Evolutionary conservation across 2,888 invertebrate genomes (phyloP).

Genomic region (Syritta pipiens): DNA sequence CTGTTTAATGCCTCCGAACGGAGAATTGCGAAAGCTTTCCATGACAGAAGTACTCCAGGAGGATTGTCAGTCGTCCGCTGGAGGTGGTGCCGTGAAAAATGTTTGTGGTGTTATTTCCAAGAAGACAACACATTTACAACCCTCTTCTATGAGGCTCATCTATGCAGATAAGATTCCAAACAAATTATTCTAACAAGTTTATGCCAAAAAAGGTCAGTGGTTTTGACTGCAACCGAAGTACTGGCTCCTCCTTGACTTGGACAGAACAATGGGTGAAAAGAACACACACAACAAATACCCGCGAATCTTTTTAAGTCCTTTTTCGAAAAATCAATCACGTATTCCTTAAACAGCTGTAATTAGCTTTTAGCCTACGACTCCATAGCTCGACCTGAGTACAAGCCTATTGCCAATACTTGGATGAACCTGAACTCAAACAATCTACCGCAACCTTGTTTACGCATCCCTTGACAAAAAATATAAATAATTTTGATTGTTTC

Average conservation of each 20-base stretch:
- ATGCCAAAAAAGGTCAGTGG: slow-evolving; percentile 34
- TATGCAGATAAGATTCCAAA: slow-evolving; percentile 39
- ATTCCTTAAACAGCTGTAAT: slow-evolving; percentile 57
- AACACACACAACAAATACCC: background rate
- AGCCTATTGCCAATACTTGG: slow-evolving; percentile 12
- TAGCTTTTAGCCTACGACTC: slow-evolving; percentile 44
- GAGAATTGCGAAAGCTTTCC: no score
- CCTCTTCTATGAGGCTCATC: background rate
- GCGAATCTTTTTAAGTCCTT: slow-evolving; percentile 25
- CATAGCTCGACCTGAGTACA: background rate
- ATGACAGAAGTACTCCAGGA: no score
- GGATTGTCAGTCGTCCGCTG: no score
- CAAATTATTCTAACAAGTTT: slow-evolving; percentile 46
- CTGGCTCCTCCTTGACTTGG: no score
- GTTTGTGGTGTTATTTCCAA: no score
- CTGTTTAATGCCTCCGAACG: no score
- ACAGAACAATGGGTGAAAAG: background rate
- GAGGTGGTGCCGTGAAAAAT: no score
- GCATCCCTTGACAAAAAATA: slow-evolving; percentile 35
- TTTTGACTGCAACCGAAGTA: slow-evolving; percentile 20
- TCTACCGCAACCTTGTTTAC: slow-evolving; percentile 33
- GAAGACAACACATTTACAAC: background rate
- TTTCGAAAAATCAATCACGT: slow-evolving; percentile 56
- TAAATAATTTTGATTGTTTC: slow-evolving; percentile 32
- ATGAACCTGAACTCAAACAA: slow-evolving; percentile 20